Conservation (phyloP, 2,797 vertebrate genomes). For the Rhinatrema bivittatum region DNA sequence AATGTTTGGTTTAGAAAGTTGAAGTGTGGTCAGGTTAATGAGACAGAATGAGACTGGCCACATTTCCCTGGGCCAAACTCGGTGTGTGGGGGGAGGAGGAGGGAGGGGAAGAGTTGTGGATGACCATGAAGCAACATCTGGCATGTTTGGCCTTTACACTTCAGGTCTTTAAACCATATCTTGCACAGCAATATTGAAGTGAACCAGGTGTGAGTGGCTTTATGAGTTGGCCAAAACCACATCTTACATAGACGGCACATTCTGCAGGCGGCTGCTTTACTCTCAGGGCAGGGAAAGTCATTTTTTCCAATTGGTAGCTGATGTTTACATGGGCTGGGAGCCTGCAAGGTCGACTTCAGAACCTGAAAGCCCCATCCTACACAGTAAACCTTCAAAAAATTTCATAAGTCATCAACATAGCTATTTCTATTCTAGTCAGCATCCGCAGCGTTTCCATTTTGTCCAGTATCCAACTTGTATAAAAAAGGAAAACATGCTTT, state of each 20-base stretch:
- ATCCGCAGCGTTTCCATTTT: constrained; percentile 4
- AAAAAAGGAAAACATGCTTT: too few relatives aligned
- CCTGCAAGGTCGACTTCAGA: constrained; percentile 45
- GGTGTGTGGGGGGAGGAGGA: too few relatives aligned
- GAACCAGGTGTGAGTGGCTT: constrained; percentile 63
- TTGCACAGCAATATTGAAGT: constrained; percentile 38
- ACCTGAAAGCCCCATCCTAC: constrained; percentile 26
- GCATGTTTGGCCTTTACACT: constrained; percentile 29
- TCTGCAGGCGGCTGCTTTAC: constrained; percentile 43
- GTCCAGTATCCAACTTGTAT: too few relatives aligned
- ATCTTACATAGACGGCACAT: constrained; percentile 49
- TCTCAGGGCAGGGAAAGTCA: constrained; percentile 27
- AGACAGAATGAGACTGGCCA: too few relatives aligned
- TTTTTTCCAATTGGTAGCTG: constrained; percentile 30
- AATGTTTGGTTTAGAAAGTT: constrained; percentile 35
- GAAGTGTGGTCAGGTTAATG: constrained; percentile 29
- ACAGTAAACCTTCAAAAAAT: constrained; percentile 39
- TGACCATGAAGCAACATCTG: constrained; percentile 45
- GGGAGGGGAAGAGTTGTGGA: too few relatives aligned
- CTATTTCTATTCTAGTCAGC: constrained; percentile 30
- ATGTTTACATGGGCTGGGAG: constrained; percentile 52
- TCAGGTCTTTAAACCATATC: constrained; percentile 48
- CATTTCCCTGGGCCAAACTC: constrained; percentile 13
- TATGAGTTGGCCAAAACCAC: constrained; percentile 58
- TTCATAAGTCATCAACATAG: constrained; percentile 27